These are phyloP conservation scores for Mechanitis messenoides DNA, from an alignment of 2,888 invertebrate genomes.

Conservation along the genomic window DNA sequence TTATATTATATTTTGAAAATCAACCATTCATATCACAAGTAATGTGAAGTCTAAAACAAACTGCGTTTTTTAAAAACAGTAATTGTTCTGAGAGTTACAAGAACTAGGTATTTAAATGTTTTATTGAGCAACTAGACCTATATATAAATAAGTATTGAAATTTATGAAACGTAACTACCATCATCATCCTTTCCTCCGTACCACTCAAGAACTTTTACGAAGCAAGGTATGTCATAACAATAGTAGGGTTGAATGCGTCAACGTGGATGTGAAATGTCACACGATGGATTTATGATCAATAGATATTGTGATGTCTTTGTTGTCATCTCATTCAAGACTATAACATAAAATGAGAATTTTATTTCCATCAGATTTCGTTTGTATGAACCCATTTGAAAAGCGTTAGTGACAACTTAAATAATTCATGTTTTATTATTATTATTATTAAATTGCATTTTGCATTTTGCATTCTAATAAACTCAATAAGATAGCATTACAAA, in stretches of 20 bases:
- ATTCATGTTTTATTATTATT: background rate
- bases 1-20: no score
- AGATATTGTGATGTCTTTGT: slow-evolving; percentile 36
- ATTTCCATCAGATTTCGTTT: slow-evolving; percentile 12
- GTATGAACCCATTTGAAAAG: background rate
- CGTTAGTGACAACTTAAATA: background rate
- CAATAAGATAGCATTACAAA: no score
- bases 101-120: no score
- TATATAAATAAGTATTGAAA: no score
- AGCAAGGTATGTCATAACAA: slow-evolving; percentile 59
- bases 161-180: background rate
- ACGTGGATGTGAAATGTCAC: slow-evolving; percentile 62
- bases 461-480: no score
- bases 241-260: slow-evolving; percentile 44
- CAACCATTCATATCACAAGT: no score
- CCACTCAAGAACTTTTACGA: slow-evolving; percentile 46
- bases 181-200: slow-evolving; percentile 28
- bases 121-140: no score
- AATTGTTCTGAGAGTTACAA: no score
- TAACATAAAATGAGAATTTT: slow-evolving; percentile 22
- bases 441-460: no score
- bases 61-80: no score
- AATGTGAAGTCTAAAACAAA: no score
- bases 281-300: slow-evolving; percentile 64
- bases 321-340: slow-evolving; percentile 12